Percentiles rank a stretch among this genome's conserved stretches.
Conservation (phyloP, 2,113 vertebrate species). For the Saguinus midas region DNA sequence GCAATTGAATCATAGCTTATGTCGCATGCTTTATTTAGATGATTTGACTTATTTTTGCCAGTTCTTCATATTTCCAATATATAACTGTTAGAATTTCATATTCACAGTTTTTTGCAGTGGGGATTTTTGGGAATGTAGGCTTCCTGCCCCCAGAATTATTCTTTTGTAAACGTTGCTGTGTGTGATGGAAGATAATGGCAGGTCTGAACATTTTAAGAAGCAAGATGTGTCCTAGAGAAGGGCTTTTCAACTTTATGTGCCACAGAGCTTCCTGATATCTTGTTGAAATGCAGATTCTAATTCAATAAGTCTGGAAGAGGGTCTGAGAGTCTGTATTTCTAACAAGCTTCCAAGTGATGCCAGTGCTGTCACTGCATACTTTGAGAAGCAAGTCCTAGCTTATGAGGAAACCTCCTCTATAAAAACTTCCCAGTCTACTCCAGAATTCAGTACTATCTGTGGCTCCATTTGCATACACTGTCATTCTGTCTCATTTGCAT, state of each 20-base stretch:
- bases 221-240: not conserved
- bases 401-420: not conserved
- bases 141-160: not conserved
- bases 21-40: slow-evolving; percentile 47
- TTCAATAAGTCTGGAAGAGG: not conserved
- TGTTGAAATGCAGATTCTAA: not conserved
- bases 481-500: not conserved
- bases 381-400: not conserved
- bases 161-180: not conserved
- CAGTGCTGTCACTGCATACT: not conserved
- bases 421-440: too few species aligned
- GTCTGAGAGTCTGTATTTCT: not conserved
- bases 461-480: too few species aligned
- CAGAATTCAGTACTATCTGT: not conserved
- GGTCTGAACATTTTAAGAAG: not conserved
- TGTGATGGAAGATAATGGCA: not conserved
- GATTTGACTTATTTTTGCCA: slow-evolving; percentile 35
- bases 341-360: not conserved
- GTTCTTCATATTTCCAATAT: not conserved
- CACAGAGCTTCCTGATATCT: rapidly evolving
- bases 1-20: slow-evolving; percentile 54
- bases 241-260: not conserved
- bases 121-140: not conserved
- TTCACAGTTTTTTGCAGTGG: not conserved
- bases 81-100: not conserved